These are phyloP conservation scores for Pangasius mekongensis DNA, from an alignment of 2,797 vertebrate genomes.

Conservation along the genomic window DNA sequence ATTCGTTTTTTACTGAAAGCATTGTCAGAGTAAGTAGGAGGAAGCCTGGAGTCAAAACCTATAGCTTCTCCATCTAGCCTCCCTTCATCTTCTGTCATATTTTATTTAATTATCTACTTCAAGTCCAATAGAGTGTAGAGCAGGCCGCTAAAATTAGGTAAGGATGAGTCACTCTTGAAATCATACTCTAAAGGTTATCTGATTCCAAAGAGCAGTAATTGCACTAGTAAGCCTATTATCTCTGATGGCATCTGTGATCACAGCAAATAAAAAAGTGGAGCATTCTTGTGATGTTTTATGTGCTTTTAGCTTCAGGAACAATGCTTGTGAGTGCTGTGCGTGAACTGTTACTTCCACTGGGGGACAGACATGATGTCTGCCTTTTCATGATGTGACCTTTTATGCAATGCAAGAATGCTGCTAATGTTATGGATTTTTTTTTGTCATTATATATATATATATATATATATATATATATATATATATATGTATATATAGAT, in stretches of 20 bases:
- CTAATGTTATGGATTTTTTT: slow-evolving; percentile 26
- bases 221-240: slow-evolving; percentile 66
- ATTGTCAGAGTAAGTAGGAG: slow-evolving; percentile 24
- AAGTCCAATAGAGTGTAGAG: slow-evolving; percentile 73
- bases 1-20: slow-evolving; percentile 20
- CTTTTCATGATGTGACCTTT: slow-evolving; percentile 42
- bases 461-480: not conserved
- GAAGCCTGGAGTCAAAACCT: slow-evolving; percentile 22
- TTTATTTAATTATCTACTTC: slow-evolving; percentile 71
- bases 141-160: slow-evolving; percentile 84
- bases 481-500: too few species aligned
- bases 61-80: slow-evolving; percentile 51
- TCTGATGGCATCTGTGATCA: slow-evolving; percentile 65
- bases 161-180: slow-evolving; percentile 91
- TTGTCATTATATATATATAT: not conserved
- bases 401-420: slow-evolving; percentile 18
- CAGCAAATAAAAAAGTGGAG: slow-evolving; percentile 55
- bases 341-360: slow-evolving; percentile 49
- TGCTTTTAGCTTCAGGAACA: slow-evolving; percentile 56
- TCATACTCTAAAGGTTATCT: slow-evolving; percentile 90
- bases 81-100: slow-evolving; percentile 66
- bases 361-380: slow-evolving; percentile 35
- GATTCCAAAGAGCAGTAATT: slow-evolving; percentile 83
- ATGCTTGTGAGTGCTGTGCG: slow-evolving; percentile 21
- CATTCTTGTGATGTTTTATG: slow-evolving; percentile 60